phyloP scores from a whole-genome alignment of 2,797 vertebrate species.

The Argya squamiceps region DNA sequence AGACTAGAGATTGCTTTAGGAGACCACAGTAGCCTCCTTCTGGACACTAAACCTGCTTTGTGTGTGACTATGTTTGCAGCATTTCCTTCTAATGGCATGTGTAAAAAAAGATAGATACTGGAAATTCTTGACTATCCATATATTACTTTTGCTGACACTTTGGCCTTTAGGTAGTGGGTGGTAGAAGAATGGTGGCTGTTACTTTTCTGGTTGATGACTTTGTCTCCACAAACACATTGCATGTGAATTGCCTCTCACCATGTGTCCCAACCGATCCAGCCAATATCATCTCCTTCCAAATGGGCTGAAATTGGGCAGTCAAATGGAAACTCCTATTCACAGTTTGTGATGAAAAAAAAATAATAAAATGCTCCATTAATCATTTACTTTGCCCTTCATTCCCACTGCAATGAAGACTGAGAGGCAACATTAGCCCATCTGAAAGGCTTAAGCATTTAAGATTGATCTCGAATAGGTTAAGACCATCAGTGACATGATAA shows the following conservation, averaged over 20 bases:
- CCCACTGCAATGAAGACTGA: slow-evolving; percentile 19
- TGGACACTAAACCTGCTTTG: not conserved
- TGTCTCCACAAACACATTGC: not conserved
- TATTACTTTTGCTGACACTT: not conserved
- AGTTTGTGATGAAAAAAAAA: not conserved
- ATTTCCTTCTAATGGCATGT: not conserved
- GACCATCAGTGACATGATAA: not conserved
- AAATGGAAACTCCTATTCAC: slow-evolving; percentile 43
- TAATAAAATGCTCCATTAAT: slow-evolving; percentile 46
- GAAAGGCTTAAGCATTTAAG: slow-evolving; percentile 11
- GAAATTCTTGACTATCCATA: not conserved
- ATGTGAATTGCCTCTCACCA: not conserved
- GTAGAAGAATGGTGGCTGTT: not conserved
- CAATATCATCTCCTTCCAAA: not conserved
- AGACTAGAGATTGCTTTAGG: not conserved
- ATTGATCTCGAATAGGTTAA: not conserved
- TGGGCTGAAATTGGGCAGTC: not conserved
- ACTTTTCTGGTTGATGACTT: not conserved
- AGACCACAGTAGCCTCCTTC: not conserved
- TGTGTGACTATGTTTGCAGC: not conserved
- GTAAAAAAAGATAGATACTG: not conserved
- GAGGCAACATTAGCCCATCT: not conserved
- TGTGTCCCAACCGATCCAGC: not conserved
- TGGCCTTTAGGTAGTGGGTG: not conserved
- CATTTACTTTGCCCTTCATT: slow-evolving; percentile 25